These are phyloP conservation scores for Ptychodera flava DNA, from an alignment of 35 echinoderm and acorn worm genomes.

Conservation along the genomic window DNA sequence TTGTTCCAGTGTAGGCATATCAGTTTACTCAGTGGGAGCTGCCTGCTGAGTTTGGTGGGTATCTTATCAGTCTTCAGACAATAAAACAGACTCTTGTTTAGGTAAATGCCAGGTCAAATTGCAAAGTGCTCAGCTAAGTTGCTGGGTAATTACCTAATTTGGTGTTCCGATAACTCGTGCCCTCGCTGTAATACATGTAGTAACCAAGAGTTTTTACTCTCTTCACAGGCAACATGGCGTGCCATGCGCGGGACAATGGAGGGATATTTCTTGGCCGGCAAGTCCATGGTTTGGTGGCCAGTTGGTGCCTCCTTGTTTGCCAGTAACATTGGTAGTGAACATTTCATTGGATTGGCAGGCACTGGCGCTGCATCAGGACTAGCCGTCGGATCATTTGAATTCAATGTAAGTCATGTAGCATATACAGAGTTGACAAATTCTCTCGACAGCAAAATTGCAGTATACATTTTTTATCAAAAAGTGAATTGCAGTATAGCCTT, in stretches of 20 bases:
- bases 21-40: no score
- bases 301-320: constrained; percentile 93
- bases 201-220: not conserved
- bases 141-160: no score
- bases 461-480: not conserved
- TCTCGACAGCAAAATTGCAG: not conserved
- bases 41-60: no score
- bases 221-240: constrained; percentile 3
- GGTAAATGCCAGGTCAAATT: no score
- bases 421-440: not conserved
- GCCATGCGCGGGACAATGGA: not conserved
- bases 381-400: constrained; percentile 81
- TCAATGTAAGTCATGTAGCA: constrained; percentile 51
- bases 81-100: no score
- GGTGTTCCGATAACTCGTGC: no score
- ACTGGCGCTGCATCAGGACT: constrained; percentile 83
- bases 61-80: no score
- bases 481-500: not conserved
- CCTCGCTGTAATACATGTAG: no score
- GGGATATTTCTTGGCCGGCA: constrained; percentile 14
- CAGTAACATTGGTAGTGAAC: constrained; percentile 90
- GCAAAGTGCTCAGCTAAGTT: no score
- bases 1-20: no score
- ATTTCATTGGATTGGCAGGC: constrained; percentile 92
- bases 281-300: constrained; percentile 16